phyloP scores from a whole-genome alignment of 2,888 invertebrate genomes.

The Oligia strigilis region DNA sequence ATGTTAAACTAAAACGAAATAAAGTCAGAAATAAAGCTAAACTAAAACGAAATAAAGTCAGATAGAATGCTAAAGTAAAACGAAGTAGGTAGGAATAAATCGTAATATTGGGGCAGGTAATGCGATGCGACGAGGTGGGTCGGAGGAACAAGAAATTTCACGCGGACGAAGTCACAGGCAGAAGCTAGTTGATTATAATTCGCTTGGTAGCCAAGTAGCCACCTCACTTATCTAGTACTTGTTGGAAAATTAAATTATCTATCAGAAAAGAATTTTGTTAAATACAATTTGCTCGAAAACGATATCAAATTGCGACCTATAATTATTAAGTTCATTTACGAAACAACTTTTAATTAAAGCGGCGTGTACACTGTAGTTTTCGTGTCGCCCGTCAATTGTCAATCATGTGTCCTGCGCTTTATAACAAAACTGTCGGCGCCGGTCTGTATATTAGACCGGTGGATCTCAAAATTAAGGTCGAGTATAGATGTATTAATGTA shows the following conservation, averaged over 20 bases:
- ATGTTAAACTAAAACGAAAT: neutral
- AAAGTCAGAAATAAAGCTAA: neutral
- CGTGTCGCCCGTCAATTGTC: slow-evolving; percentile 50
- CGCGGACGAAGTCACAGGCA: neutral
- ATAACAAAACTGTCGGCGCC: slow-evolving; percentile 54
- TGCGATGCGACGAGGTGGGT: neutral
- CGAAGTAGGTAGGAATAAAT: neutral
- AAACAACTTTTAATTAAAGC: slow-evolving; percentile 57
- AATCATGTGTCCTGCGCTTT: slow-evolving; percentile 59
- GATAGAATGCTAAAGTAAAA: neutral
- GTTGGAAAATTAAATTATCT: slow-evolving; percentile 9
- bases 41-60: neutral
- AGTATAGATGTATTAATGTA: slow-evolving; percentile 9
- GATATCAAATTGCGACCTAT: slow-evolving; percentile 14
- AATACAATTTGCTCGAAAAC: slow-evolving; percentile 29
- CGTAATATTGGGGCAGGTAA: neutral
- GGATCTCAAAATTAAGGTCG: slow-evolving; percentile 55
- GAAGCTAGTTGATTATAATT: slow-evolving; percentile 23
- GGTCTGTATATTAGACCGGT: slow-evolving; percentile 40
- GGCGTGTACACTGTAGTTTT: slow-evolving; percentile 28
- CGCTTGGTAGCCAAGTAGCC: neutral
- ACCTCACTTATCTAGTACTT: neutral
- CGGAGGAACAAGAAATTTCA: neutral
- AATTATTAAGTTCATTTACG: slow-evolving; percentile 46
- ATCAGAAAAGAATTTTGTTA: neutral